A percentile compares a stretch with the other conserved stretches of the same genome.
These are phyloP conservation scores for Trichomycterus rosablanca DNA, from an alignment of 2,113 vertebrate genomes.

Conservation along the genomic window DNA sequence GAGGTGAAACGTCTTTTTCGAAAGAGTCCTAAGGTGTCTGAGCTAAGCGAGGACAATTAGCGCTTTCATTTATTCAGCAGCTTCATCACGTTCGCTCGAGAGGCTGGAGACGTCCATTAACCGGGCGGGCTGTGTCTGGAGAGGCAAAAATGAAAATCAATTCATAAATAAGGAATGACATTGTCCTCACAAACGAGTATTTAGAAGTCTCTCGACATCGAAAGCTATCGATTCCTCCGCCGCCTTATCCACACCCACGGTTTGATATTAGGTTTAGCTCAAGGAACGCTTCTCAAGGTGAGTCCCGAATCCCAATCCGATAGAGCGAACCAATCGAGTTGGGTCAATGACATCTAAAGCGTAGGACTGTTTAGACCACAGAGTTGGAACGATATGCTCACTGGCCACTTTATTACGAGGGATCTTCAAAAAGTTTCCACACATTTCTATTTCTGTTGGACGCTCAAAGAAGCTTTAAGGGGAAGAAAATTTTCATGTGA, in stretches of 20 bases:
- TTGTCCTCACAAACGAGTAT: constrained; percentile 41
- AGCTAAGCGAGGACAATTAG: too few relatives aligned
- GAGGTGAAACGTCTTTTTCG: too few relatives aligned
- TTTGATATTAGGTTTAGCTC: constrained; percentile 46
- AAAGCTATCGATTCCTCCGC: constrained; percentile 43
- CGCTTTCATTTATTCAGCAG: too few relatives aligned
- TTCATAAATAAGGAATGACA: constrained; percentile 49
- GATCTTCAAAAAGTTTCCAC: too few relatives aligned
- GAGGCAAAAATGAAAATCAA: constrained; percentile 47
- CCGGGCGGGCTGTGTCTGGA: constrained; percentile 23
- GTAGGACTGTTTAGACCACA: background rate
- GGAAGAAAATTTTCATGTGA: too few relatives aligned
- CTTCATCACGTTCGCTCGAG: too few relatives aligned
- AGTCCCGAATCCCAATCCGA: constrained; percentile 39
- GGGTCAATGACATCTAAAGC: constrained; percentile 30
- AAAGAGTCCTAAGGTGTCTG: too few relatives aligned
- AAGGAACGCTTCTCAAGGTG: constrained; percentile 46
- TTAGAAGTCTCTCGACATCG: constrained; percentile 44
- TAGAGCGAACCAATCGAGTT: constrained; percentile 44
- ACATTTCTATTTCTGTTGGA: too few relatives aligned
- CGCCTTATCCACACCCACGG: constrained; percentile 31
- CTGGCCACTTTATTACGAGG: too few relatives aligned
- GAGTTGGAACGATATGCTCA: too few relatives aligned
- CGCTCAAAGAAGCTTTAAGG: too few relatives aligned
- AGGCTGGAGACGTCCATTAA: constrained; percentile 37